Evolutionary conservation across 2,888 invertebrate species (phyloP).

Genomic region (Chloroclystis v-ata): DNA sequence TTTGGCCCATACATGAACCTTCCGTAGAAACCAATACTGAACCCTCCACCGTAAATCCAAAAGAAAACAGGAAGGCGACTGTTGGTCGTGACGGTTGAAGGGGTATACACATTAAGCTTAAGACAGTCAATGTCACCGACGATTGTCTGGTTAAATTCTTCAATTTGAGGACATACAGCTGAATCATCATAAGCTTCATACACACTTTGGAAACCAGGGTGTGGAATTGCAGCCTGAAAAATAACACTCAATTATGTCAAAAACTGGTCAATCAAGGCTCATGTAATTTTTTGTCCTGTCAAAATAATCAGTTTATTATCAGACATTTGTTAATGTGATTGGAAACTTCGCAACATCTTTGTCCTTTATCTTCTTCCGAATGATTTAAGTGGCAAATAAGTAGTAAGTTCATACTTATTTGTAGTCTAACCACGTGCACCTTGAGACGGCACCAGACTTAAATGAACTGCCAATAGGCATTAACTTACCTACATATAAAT

Average conservation of each 20-base stretch:
- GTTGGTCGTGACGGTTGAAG: conserved; percentile 35
- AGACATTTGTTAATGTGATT: too few relatives aligned
- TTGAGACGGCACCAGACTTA: too few relatives aligned
- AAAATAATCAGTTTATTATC: too few relatives aligned
- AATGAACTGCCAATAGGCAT: too few relatives aligned
- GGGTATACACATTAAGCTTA: conserved; percentile 47
- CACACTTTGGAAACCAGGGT: conserved; percentile 38
- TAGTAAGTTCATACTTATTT: too few relatives aligned
- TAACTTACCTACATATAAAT: too few relatives aligned
- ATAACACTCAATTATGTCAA: too few relatives aligned
- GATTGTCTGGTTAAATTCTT: conserved; percentile 34
- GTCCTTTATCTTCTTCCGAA: too few relatives aligned
- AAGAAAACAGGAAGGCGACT: conserved; percentile 46
- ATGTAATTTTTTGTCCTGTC: neutral
- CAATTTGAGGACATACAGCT: conserved; percentile 47
- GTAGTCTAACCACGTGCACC: too few relatives aligned
- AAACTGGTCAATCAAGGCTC: too few relatives aligned
- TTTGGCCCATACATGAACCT: conserved; percentile 41
- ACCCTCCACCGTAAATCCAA: conserved; percentile 51
- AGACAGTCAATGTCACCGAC: conserved; percentile 47
- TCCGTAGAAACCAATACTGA: conserved; percentile 36
- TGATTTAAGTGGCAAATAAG: too few relatives aligned
- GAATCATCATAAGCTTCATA: conserved; percentile 52
- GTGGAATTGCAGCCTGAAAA: conserved; percentile 39
- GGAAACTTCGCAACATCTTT: too few relatives aligned